phyloP scores from a whole-genome alignment of 2,888 invertebrate genomes.

The Byasa hedistus region DNA sequence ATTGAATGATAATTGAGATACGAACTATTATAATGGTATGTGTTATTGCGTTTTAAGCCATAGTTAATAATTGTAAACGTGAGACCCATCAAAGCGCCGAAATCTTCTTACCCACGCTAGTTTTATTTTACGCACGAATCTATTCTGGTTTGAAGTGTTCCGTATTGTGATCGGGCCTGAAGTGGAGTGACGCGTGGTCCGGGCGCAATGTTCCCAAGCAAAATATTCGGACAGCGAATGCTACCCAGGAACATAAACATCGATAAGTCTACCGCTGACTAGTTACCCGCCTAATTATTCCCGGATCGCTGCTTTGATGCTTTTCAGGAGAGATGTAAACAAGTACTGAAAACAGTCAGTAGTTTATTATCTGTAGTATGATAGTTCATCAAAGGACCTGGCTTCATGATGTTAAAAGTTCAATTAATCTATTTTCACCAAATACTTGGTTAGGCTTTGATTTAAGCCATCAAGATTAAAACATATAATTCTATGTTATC shows the following conservation, averaged over 20 bases:
- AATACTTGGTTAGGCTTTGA: background rate
- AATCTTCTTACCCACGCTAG: slow-evolving; percentile 31
- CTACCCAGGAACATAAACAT: slow-evolving; percentile 61
- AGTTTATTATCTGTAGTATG: background rate
- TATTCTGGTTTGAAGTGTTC: slow-evolving; percentile 53
- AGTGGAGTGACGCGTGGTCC: slow-evolving; percentile 55
- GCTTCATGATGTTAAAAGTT: too few relatives aligned
- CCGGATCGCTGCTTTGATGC: slow-evolving; percentile 32
- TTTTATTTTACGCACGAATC: slow-evolving; percentile 35
- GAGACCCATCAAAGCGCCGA: slow-evolving; percentile 31
- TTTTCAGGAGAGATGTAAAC: background rate
- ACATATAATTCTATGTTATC: background rate
- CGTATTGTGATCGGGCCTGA: slow-evolving; percentile 59
- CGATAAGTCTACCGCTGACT: slow-evolving; percentile 38
- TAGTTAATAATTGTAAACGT: background rate
- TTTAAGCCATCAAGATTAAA: background rate
- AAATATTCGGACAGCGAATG: slow-evolving; percentile 51
- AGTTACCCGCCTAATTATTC: slow-evolving; percentile 39
- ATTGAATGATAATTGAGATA: background rate
- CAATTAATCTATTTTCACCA: too few relatives aligned
- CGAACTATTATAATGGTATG: background rate
- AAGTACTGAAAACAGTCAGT: background rate
- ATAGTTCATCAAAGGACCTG: background rate
- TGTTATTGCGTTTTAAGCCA: background rate
- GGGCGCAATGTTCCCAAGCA: slow-evolving; percentile 46